These are phyloP conservation scores for Chelonus formosanus DNA, from an alignment of 2,888 invertebrate species.

Conservation along the genomic window DNA sequence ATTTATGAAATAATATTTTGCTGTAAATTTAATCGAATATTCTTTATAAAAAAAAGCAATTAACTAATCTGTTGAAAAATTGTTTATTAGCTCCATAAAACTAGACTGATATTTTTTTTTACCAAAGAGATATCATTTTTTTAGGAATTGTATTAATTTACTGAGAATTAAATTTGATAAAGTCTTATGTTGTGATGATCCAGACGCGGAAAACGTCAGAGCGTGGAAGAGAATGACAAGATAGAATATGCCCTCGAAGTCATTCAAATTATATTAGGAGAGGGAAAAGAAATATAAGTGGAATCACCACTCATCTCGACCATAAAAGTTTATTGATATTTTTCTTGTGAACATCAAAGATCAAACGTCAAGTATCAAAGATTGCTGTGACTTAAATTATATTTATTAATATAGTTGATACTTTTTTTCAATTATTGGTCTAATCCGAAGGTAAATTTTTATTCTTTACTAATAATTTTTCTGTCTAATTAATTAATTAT, in stretches of 20 bases:
- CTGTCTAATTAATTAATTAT: slow-evolving; percentile 4
- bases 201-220: neutral
- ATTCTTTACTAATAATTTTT: too few relatives aligned
- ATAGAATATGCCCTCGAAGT: slow-evolving; percentile 43
- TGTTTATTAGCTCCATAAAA: too few relatives aligned
- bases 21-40: too few relatives aligned
- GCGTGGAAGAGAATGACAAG: slow-evolving; percentile 17
- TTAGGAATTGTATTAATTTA: neutral
- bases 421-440: too few relatives aligned
- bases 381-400: too few relatives aligned
- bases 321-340: slow-evolving; percentile 42
- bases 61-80: too few relatives aligned
- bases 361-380: slow-evolving; percentile 2
- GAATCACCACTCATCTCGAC: slow-evolving; percentile 35
- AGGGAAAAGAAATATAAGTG: slow-evolving; percentile 44
- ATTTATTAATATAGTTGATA: too few relatives aligned
- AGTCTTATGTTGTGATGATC: neutral
- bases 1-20: too few relatives aligned
- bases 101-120: too few relatives aligned
- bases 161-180: slow-evolving; percentile 8
- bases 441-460: too few relatives aligned
- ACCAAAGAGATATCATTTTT: too few relatives aligned
- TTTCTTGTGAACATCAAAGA: slow-evolving; percentile 38
- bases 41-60: too few relatives aligned
- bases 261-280: slow-evolving; percentile 34